Conservation (phyloP, 1,140 invertebrate species). For the Lepidostoma basale region DNA sequence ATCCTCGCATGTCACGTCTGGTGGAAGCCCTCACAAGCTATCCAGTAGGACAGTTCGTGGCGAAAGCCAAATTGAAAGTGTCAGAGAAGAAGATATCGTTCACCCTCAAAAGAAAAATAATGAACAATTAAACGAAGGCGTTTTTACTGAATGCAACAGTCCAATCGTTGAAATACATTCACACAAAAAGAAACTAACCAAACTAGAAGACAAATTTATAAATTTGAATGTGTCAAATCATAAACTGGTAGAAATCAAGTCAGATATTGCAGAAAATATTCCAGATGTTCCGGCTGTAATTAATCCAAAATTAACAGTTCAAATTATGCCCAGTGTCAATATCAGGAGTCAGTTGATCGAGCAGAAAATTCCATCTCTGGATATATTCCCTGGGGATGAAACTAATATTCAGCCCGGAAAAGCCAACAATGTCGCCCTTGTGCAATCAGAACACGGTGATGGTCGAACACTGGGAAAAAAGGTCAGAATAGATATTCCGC, state of each 20-base stretch:
- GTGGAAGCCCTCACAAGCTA: not conserved
- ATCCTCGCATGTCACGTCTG: not conserved
- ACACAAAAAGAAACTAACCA: not conserved
- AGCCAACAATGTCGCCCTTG: constrained; percentile 52
- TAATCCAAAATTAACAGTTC: constrained; percentile 50
- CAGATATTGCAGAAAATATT: constrained; percentile 7
- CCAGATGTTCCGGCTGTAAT: not conserved
- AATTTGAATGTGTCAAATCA: constrained; percentile 26
- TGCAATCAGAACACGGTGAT: constrained; percentile 50
- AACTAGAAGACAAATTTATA: not conserved
- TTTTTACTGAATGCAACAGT: too few relatives aligned
- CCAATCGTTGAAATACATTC: not conserved
- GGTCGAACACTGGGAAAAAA: constrained; percentile 5
- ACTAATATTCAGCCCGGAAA: constrained; percentile 25
- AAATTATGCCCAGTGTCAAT: constrained; percentile 57
- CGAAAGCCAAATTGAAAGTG: not conserved
- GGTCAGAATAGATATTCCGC: not conserved
- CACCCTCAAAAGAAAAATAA: not conserved
- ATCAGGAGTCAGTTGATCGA: constrained; percentile 58
- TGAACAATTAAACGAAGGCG: not conserved
- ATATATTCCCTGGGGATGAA: constrained; percentile 52
- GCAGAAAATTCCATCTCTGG: constrained; percentile 56
- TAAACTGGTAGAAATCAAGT: constrained; percentile 30
- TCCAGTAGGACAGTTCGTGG: not conserved
- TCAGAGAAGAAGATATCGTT: not conserved